Conservation (phyloP, 2,113 vertebrate genomes). For the Isichthys henryi region DNA sequence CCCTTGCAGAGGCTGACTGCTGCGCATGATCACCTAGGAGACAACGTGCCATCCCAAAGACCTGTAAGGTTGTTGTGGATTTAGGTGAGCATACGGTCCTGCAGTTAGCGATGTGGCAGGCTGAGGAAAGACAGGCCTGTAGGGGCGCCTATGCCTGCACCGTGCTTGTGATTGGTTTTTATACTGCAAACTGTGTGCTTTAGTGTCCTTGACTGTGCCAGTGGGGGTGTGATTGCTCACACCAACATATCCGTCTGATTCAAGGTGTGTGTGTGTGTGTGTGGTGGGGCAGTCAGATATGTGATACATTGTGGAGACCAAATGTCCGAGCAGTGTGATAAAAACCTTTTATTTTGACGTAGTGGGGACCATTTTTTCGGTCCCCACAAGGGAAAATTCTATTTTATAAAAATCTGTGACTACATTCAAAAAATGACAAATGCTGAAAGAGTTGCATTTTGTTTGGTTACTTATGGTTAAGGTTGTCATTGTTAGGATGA, state of each 20-base stretch:
- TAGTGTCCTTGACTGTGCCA: background rate
- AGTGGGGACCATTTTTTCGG: no score
- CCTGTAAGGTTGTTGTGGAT: background rate
- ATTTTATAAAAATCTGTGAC: no score
- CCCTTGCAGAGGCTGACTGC: conserved; percentile 69
- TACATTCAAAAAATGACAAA: no score
- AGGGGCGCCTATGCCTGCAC: background rate
- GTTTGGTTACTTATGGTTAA: no score
- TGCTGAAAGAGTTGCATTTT: no score
- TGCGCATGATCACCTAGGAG: conserved; percentile 67
- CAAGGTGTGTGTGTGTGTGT: background rate
- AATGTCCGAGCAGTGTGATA: no score
- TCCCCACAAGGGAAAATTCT: no score
- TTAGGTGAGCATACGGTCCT: background rate
- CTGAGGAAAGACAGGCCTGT: no score
- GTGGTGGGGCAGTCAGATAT: background rate
- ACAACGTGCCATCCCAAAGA: background rate
- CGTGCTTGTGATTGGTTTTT: background rate
- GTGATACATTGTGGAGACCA: no score
- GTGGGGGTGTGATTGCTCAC: background rate
- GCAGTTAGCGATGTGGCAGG: no score
- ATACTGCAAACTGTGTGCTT: background rate
- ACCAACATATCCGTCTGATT: background rate
- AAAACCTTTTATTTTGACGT: no score
- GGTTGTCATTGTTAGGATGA: no score